These are phyloP conservation scores for Tyria jacobaeae DNA, from an alignment of 2,888 invertebrate genomes.

Conservation along the genomic window DNA sequence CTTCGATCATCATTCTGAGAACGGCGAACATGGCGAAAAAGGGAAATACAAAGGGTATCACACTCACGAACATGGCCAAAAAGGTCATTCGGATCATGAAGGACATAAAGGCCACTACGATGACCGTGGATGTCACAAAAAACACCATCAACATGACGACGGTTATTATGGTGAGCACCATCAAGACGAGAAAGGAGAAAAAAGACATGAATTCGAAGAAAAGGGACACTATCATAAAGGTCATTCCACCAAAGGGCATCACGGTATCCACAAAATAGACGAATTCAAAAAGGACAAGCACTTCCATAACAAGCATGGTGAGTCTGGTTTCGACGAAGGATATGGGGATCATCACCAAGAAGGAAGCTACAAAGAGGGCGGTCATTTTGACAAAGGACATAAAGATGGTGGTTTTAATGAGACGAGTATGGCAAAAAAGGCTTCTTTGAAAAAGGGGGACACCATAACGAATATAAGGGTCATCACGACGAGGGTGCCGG, in stretches of 20 bases:
- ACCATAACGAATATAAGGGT: no score
- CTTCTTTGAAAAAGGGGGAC: conserved; percentile 91
- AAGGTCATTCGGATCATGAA: no score
- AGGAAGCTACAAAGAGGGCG: conserved; percentile 92
- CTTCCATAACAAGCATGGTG: conserved; percentile 94
- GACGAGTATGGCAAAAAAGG: conserved; percentile 92
- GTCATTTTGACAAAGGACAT: conserved; percentile 92
- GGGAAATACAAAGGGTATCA: conserved; percentile 89
- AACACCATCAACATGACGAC: conserved; percentile 88
- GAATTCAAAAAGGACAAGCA: no score
- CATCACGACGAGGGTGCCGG: no score
- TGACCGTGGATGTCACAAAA: conserved; percentile 88
- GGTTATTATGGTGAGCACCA: conserved; percentile 89
- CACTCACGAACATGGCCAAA: no score
- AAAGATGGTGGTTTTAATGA: conserved; percentile 91
- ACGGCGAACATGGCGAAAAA: conserved; percentile 89
- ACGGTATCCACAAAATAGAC: no score
- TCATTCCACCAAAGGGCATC: no score
- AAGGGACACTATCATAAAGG: no score
- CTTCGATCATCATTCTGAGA: conserved; percentile 86
- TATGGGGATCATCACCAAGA: conserved; percentile 92
- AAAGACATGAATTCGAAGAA: no score
- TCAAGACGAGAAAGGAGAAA: conserved; percentile 89
- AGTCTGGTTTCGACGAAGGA: conserved; percentile 92
- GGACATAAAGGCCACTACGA: no score